phyloP scores from a whole-genome alignment of 2,888 invertebrate species.

The Platypus cylindrus region DNA sequence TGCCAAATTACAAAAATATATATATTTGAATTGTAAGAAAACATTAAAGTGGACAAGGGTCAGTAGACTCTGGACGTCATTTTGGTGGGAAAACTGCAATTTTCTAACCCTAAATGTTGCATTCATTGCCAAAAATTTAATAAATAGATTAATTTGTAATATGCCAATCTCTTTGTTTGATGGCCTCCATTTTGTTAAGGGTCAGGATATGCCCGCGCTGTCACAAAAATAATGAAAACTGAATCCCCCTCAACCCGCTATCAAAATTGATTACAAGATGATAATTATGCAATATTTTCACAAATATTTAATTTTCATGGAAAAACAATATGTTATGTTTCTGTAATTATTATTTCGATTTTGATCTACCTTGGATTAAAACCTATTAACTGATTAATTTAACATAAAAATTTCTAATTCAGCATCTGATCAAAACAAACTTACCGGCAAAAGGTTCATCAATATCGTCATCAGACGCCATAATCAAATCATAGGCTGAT shows the following conservation, averaged over 20 bases:
- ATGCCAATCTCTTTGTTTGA: slow-evolving; percentile 64
- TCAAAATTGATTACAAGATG: slow-evolving; percentile 29
- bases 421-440: slow-evolving; percentile 30
- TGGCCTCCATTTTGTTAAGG: slow-evolving; percentile 69
- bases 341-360: no score
- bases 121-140: slow-evolving; percentile 13
- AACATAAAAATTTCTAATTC: no score
- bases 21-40: no score
- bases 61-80: slow-evolving; percentile 24
- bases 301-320: background rate
- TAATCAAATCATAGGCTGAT: slow-evolving; percentile 28
- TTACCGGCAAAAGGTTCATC: slow-evolving; percentile 80
- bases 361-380: no score
- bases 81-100: slow-evolving; percentile 32
- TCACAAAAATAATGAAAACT: slow-evolving; percentile 42
- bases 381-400: no score
- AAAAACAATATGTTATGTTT: no score
- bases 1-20: no score
- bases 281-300: slow-evolving; percentile 25
- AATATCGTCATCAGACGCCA: slow-evolving; percentile 82
- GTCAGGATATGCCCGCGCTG: slow-evolving; percentile 55
- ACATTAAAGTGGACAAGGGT: slow-evolving; percentile 34
- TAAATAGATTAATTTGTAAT: slow-evolving; percentile 35
- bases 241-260: slow-evolving; percentile 29
- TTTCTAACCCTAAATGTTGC: slow-evolving; percentile 29